Base-by-base conservation (phyloP, 92 coral and sea anemone species). In the Isaurus tuberculatus region DNA sequence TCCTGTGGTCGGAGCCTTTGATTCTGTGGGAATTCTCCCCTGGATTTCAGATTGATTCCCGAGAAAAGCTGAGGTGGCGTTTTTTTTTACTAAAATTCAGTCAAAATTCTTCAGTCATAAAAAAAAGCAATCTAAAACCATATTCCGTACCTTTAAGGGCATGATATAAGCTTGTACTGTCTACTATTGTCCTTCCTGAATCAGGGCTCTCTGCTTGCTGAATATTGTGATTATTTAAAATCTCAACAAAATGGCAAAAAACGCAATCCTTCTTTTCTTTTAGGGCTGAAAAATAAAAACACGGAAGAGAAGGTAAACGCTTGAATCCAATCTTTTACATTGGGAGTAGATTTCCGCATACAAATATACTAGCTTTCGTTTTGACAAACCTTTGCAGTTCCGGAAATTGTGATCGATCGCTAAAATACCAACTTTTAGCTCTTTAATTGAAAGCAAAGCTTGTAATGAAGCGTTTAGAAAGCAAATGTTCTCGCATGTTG, bases 371-470 rank as follows among this genome's bases (percentile, higher is more conserved):
- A n/a, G n/a, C n/a, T n/a, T n/a, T n/a, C n/a, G n/a, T n/a, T n/a
- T n/a, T n/a, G n/a, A n/a, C n/a, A 55, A 55, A 72, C 78, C 78
- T 72, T 72, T 13, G 25, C 78, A 72, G 16, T 43, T 72, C 25
- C 8, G 23, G n/a, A 0, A 43, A 20, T 14, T 25, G 32, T 72
- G 78, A 27, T 44, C 40, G 32, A 43, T 26, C 44, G 13, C 9
- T 16, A 72, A 32, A 72, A 72, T 44, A 27, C 58, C 78, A 1
- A 43, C 43, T 43, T 17, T 26, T 1, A 72, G 78, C 19, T 72
- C 78, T 15, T 1, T 2, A 30, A 43, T 72, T 44, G 61, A 58
- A 13, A 72, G 78, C 61, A 72, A 72, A 72, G 61, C 78, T 0
- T 72, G 78, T 14, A 72, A 34, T 1, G 61, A 42, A 0, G 78